Evolutionary conservation across 1,140 invertebrate species (phyloP).

Genomic region (Contarinia nasturtii): DNA sequence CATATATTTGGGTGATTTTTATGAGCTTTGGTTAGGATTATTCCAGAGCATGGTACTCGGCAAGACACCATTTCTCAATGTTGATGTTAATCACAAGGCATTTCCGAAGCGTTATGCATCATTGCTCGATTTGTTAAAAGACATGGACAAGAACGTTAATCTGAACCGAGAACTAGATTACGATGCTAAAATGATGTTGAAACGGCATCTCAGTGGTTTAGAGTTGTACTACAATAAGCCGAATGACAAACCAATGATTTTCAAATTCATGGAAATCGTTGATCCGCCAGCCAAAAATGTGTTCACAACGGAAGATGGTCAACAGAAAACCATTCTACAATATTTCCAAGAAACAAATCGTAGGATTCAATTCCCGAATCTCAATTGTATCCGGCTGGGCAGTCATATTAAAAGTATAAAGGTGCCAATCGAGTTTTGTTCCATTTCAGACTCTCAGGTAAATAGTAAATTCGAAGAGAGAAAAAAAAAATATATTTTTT

Average conservation of each 20-base stretch:
- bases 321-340: conserved; percentile 23
- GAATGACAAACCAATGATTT: conserved; percentile 12
- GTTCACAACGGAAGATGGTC: conserved; percentile 21
- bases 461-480: too few species aligned
- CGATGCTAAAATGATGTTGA: not conserved
- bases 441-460: too few species aligned
- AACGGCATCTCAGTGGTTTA: conserved; percentile 10
- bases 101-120: conserved; percentile 31
- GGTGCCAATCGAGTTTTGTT: too few species aligned
- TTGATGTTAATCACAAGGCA: conserved; percentile 53
- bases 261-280: conserved; percentile 30
- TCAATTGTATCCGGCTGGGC: conserved; percentile 42
- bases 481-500: too few species aligned
- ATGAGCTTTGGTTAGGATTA: conserved; percentile 49
- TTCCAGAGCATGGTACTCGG: conserved; percentile 56
- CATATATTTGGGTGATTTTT: conserved; percentile 32
- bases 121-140: conserved; percentile 23
- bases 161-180: not conserved
- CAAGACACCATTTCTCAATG: conserved; percentile 44
- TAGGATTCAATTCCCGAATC: conserved; percentile 29
- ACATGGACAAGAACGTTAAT: conserved; percentile 2
- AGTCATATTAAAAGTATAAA: conserved; percentile 25
- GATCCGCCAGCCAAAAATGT: conserved; percentile 12
- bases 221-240: conserved; percentile 13
- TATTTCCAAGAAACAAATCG: conserved; percentile 25